Base-by-base conservation (phyloP, 2,113 vertebrate genomes). In the Ardeotis arabs region DNA sequence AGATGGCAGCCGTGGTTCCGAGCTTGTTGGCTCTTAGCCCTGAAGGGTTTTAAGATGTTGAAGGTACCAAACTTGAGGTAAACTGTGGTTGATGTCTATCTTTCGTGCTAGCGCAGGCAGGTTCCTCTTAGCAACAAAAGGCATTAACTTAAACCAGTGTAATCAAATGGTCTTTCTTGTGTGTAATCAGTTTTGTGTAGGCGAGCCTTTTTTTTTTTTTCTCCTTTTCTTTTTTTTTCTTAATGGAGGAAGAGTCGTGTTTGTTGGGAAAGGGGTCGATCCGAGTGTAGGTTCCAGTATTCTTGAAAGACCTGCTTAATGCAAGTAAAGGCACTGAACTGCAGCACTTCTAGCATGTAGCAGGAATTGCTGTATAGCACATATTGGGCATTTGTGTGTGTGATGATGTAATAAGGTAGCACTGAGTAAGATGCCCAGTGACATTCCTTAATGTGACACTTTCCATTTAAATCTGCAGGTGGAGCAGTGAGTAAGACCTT, bases 161-260 rank as follows among this genome's bases (percentile, higher is more conserved):
- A 35, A 49, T 58, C n/a, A 35, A 29, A 41, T 6, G 23, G 10
- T 49, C 37, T 62, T 27, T 49, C 41, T 62, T 27, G 12, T 35
- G 29, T 62, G 35, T 62, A 31, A 37, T 5, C 4, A 0, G 29
- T 24, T 60, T 75, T 39, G 39, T 50, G 53, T 35, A 66, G 25
- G 21, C 10, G 11, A 11, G 41, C 41, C 41, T 44, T 44, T 4
- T 5, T 7, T 5, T 13, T 28, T 25, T 25, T 20, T 25, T 49
- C 12, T 14, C 12, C 5, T 10, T 10, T 11, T 17, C 29, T 29
- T 22, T 19, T 11, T 47, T 18, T 45, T 21, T 49, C 41, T 66
- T 31, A 0, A 13, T 22, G 45, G 13, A 29, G 37, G 22, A 60
- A 77, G 21, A 25, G 31, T 41, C 9, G 0, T 10, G 25, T 27